These are phyloP conservation scores for Antrozous pallidus DNA, from an alignment of 2,797 vertebrate species.

Conservation along the genomic window DNA sequence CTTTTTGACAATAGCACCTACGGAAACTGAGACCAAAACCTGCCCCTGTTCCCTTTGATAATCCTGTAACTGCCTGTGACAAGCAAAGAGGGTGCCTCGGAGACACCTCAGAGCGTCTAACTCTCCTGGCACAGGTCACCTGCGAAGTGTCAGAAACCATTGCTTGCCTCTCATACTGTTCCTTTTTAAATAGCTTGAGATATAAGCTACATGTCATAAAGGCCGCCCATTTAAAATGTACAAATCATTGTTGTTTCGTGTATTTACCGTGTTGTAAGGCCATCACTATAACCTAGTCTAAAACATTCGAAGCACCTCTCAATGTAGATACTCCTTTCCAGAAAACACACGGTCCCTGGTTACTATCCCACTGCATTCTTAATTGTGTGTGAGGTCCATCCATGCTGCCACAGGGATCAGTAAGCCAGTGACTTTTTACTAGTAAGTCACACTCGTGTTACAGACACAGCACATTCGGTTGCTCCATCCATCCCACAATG, in stretches of 20 bases:
- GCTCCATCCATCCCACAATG: background rate
- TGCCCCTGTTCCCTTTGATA: too few species aligned
- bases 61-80: too few species aligned
- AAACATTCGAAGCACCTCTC: background rate
- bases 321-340: background rate
- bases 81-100: too few species aligned
- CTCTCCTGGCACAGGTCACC: too few species aligned
- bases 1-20: too few species aligned
- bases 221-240: too few species aligned
- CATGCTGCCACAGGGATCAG: background rate
- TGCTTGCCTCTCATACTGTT: too few species aligned
- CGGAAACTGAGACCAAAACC: too few species aligned
- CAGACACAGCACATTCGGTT: background rate
- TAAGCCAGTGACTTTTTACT: background rate
- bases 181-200: too few species aligned
- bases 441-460: background rate
- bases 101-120: too few species aligned
- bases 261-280: background rate
- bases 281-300: background rate
- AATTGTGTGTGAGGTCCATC: background rate
- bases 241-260: background rate
- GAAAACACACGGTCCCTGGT: background rate
- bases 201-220: too few species aligned
- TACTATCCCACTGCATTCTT: background rate
- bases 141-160: too few species aligned